Evolutionary conservation across 2,797 vertebrate genomes (phyloP).

Genomic region (Tapera naevia): DNA sequence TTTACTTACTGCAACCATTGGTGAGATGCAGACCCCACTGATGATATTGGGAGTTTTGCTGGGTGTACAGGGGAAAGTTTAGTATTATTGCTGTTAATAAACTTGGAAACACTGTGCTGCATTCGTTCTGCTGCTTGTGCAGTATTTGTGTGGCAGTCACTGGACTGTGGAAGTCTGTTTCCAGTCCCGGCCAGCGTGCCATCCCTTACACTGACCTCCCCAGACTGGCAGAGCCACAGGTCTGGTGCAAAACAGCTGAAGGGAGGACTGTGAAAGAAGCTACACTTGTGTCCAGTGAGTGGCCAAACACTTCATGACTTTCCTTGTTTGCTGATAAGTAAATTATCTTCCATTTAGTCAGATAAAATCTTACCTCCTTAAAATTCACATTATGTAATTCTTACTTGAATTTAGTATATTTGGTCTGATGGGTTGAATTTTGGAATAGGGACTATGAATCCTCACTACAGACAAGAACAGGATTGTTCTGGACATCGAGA

Average conservation of each 20-base stretch:
- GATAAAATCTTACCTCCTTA: not conserved
- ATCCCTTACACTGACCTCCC: not conserved
- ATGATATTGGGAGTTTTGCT: not conserved
- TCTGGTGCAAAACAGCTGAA: not conserved
- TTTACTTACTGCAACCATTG: not conserved
- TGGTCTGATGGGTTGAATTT: not conserved
- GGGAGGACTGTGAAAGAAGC: not conserved
- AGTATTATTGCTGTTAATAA: not conserved
- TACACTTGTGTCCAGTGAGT: not conserved
- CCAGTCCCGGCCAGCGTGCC: not conserved
- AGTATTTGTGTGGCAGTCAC: not conserved
- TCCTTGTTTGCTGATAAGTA: not conserved
- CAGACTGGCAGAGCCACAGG: not conserved
- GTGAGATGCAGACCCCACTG: not conserved
- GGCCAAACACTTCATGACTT: rapidly evolving
- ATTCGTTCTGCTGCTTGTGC: not conserved
- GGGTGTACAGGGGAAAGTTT: rapidly evolving
- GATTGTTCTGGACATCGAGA: not conserved
- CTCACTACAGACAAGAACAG: not conserved
- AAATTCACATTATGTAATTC: not conserved
- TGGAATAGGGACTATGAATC: not conserved
- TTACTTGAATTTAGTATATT: not conserved
- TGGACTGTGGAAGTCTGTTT: not conserved
- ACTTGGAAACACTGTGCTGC: not conserved
- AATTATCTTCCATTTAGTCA: not conserved